Conservation (phyloP, 2,113 vertebrate genomes). For the Hippoglossus stenolepis region DNA sequence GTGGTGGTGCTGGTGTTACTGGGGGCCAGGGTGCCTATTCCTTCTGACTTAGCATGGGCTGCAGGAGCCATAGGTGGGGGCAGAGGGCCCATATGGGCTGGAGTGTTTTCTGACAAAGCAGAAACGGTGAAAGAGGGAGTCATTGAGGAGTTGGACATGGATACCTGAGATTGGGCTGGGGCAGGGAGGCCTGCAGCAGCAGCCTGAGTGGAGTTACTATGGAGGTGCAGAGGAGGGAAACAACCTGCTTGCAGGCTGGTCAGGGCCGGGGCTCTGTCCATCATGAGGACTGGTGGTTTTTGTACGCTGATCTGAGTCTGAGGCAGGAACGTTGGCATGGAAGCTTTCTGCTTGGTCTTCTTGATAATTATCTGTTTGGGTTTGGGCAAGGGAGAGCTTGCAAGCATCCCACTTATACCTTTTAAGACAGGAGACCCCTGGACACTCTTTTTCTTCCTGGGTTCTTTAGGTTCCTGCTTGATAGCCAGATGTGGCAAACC, state of each 20-base stretch:
- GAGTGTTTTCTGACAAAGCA: conserved; percentile 65
- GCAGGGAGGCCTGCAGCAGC: conserved; percentile 78
- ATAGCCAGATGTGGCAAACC: conserved; percentile 70
- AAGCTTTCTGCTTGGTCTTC: conserved; percentile 90
- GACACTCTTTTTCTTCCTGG: conserved; percentile 87
- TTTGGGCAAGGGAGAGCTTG: conserved; percentile 79
- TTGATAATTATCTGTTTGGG: conserved; percentile 93
- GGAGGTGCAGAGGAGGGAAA: conserved; percentile 67
- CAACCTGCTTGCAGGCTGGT: conserved; percentile 66
- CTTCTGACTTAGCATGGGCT: conserved; percentile 60
- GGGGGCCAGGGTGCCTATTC: conserved; percentile 34
- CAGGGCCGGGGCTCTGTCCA: conserved; percentile 64
- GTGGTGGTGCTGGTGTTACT: conserved; percentile 72
- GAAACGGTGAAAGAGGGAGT: conserved; percentile 60
- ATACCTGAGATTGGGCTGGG: conserved; percentile 95
- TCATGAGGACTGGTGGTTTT: conserved; percentile 77
- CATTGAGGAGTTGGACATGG: conserved; percentile 74
- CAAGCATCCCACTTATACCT: conserved; percentile 63
- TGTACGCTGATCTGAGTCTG: conserved; percentile 88
- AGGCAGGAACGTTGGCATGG: conserved; percentile 89
- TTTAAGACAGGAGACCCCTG: conserved; percentile 82
- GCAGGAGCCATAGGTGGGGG: conserved; percentile 37
- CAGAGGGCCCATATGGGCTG: conserved; percentile 38
- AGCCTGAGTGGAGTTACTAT: conserved; percentile 79
- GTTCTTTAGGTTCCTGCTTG: conserved; percentile 90